A percentile compares a stretch with the other conserved stretches of the same genome.
Evolutionary conservation across 2,113 vertebrate genomes (phyloP).

Genomic region (Otolemur garnettii): DNA sequence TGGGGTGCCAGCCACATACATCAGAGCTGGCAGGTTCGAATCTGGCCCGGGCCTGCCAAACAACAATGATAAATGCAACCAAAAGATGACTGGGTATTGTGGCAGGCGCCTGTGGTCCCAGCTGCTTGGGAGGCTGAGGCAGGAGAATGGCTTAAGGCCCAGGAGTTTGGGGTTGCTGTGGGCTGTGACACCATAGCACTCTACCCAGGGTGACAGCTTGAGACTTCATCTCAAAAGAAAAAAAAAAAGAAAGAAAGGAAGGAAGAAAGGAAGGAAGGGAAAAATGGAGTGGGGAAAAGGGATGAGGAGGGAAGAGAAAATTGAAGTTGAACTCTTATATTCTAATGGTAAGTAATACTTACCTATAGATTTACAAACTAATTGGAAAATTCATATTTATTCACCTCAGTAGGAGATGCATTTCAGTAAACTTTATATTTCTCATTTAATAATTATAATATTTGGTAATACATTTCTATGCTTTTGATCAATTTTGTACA

Average conservation of each 20-base stretch:
- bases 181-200: too few species aligned
- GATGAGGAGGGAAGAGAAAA: neutral
- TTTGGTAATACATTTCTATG: neutral
- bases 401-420: neutral
- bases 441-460: conserved; percentile 47
- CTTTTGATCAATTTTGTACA: conserved; percentile 36
- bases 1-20: too few species aligned
- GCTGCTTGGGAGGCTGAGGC: too few species aligned
- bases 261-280: neutral
- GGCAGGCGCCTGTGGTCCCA: too few species aligned
- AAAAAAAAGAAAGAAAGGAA: neutral
- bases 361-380: neutral
- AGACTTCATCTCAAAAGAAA: too few species aligned
- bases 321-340: neutral
- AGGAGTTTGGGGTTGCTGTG: too few species aligned
- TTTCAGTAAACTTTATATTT: conserved; percentile 39
- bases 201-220: too few species aligned
- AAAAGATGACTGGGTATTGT: too few species aligned
- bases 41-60: too few species aligned
- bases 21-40: too few species aligned
- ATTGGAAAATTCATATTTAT: neutral
- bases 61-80: neutral
- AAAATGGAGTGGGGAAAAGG: neutral
- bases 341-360: neutral
- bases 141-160: too few species aligned